A percentile compares a stretch with the other conserved stretches of the same genome.
Evolutionary conservation across 2,888 invertebrate species (phyloP).

Genomic region (Aleiodes leptofemur): DNA sequence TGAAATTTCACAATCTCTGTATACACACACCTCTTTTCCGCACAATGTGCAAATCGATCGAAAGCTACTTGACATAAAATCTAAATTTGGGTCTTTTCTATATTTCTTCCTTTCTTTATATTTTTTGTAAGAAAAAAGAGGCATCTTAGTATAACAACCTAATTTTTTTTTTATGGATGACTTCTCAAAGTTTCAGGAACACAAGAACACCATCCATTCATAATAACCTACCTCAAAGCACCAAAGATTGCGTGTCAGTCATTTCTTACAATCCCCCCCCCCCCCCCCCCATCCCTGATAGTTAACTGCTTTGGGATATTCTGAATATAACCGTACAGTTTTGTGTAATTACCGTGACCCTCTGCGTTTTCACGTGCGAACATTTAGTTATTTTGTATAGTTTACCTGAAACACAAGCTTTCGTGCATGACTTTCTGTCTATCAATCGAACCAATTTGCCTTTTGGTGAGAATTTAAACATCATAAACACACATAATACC

Average conservation of each 20-base stretch:
- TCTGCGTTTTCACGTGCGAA: conserved; percentile 29
- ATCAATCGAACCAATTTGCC: conserved; percentile 6
- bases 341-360: conserved; percentile 34
- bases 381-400: conserved; percentile 18
- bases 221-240: conserved; percentile 13
- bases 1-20: conserved; percentile 33
- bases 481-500: conserved; percentile 3
- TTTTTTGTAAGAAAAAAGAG: not conserved
- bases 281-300: not conserved
- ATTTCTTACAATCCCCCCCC: not conserved
- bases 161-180: too few species aligned
- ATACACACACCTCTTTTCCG: conserved; percentile 4
- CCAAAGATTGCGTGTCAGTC: conserved; percentile 2
- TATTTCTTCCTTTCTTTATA: not conserved
- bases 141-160: too few species aligned
- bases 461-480: not conserved
- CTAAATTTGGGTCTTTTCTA: conserved; percentile 3
- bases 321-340: conserved; percentile 26
- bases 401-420: not conserved
- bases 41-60: conserved; percentile 15
- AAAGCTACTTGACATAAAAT: not conserved
- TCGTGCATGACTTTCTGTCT: not conserved
- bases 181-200: not conserved
- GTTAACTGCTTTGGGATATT: conserved; percentile 9
- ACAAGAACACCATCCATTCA: not conserved